Percentiles rank a stretch among this genome's conserved stretches.
Evolutionary conservation across 2,113 vertebrate genomes (phyloP).

Genomic region (Puntigrus tetrazona): DNA sequence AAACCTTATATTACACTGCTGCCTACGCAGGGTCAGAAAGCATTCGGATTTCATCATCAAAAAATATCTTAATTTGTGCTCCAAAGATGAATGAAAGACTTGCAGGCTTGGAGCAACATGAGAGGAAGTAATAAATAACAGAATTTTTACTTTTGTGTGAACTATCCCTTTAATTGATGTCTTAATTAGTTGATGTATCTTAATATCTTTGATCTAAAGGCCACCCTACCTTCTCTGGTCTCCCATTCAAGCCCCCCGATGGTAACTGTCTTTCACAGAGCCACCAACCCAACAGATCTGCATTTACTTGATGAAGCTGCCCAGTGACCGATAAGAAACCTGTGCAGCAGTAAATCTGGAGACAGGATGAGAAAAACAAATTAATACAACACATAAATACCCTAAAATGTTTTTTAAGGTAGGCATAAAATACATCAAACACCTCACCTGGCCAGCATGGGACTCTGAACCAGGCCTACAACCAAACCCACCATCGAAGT

Average conservation of each 20-base stretch:
- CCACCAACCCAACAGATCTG: conserved; percentile 97
- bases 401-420: not conserved
- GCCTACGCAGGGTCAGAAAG: too few relatives aligned
- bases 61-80: too few relatives aligned
- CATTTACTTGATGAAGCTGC: conserved; percentile 92
- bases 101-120: too few relatives aligned
- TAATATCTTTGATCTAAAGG: not conserved
- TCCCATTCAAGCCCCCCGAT: conserved; percentile 94
- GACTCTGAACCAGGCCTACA: conserved; percentile 97
- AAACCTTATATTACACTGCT: too few relatives aligned
- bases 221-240: conserved; percentile 90
- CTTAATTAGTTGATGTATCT: too few relatives aligned
- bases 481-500: conserved; percentile 97
- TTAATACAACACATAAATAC: not conserved
- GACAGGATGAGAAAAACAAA: not conserved
- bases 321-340: conserved; percentile 95
- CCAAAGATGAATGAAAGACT: too few relatives aligned
- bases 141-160: too few relatives aligned
- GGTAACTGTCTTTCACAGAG: conserved; percentile 96
- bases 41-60: too few relatives aligned
- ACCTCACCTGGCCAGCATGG: conserved; percentile 92
- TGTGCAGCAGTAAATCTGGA: conserved; percentile 98
- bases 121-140: too few relatives aligned
- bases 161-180: not conserved
- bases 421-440: not conserved